Evolutionary conservation across 1,140 invertebrate genomes (phyloP), one percentile per base, ranked within the genome.

Genomic region (Cotesia typhae): DNA sequence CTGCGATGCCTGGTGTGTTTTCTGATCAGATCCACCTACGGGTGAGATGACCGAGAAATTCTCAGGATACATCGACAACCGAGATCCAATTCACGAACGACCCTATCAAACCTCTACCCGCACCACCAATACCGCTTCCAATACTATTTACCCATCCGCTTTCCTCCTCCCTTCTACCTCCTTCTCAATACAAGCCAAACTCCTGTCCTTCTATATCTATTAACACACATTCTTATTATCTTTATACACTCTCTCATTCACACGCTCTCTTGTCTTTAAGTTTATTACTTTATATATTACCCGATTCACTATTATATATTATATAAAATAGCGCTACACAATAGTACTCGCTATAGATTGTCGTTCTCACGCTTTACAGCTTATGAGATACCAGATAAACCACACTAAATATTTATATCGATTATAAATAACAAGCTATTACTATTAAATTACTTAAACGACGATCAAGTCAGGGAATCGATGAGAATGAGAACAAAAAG

Each of bases 331-430:
- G 37, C 64, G 60, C 69, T 51, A 47, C 52, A 71, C 60, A 71
- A 64, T 71, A 65, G 69, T 41, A 60, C 41, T 61, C 28, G 47
- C 68, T 70, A 37, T 70, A 70, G 57, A 70, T 65, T 55, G 41
- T 52, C 60, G 60, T 71, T 71, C 55, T 60, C 60, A 71, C 69
- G 69, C 69, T 71, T 71, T 38, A 52, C 38, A 71, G 69, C 60
- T 71, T 71, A 47, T 64, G 17, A 51, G 35, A 51, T 20, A 65
- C 7, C 37, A 14, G 41, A 47, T 51, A 20, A 61, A 17, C 5
- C 4, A 17, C 53, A 20, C 36, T 5, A 38, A 9, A 63, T 63
- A 37, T 38, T 36, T 63, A 9, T 35, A 5, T 60, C 35, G 28
- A 28, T 28, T 28, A 28, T 28, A 28, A 28, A 28, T 28, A 28